phyloP scores from a whole-genome alignment of 2,113 vertebrate species.

The Rhea pennata region DNA sequence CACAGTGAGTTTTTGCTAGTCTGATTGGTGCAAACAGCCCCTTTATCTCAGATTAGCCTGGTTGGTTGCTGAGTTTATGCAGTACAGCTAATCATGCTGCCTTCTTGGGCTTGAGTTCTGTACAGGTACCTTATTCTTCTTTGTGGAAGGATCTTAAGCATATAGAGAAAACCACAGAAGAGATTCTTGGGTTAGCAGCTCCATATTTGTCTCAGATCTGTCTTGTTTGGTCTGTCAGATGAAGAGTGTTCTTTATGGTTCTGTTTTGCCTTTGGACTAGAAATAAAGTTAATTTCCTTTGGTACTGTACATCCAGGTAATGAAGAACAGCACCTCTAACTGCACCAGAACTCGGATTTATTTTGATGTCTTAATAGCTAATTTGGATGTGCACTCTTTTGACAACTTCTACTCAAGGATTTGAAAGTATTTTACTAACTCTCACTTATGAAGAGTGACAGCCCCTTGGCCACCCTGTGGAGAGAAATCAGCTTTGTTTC shows the following conservation, averaged over 20 bases:
- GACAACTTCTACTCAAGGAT: not conserved
- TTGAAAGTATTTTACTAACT: not conserved
- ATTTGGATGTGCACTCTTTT: not conserved
- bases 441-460: not conserved
- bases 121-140: not conserved
- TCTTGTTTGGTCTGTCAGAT: not conserved
- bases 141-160: not conserved
- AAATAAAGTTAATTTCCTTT: not conserved
- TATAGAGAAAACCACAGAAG: not conserved
- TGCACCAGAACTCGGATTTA: not conserved
- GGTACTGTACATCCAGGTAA: not conserved
- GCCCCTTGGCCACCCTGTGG: not conserved
- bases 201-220: not conserved
- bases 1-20: rapidly evolving
- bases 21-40: not conserved
- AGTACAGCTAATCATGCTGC: not conserved
- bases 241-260: not conserved
- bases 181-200: not conserved
- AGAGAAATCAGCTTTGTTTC: not conserved
- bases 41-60: not conserved
- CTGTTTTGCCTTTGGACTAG: not conserved
- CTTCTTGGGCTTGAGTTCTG: not conserved
- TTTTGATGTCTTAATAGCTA: not conserved
- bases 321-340: not conserved
- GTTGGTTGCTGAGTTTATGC: not conserved